Evolutionary conservation across 1,140 invertebrate species (phyloP), one percentile per base, ranked within the genome.

Genomic region (Drosophila subpulchrella): DNA sequence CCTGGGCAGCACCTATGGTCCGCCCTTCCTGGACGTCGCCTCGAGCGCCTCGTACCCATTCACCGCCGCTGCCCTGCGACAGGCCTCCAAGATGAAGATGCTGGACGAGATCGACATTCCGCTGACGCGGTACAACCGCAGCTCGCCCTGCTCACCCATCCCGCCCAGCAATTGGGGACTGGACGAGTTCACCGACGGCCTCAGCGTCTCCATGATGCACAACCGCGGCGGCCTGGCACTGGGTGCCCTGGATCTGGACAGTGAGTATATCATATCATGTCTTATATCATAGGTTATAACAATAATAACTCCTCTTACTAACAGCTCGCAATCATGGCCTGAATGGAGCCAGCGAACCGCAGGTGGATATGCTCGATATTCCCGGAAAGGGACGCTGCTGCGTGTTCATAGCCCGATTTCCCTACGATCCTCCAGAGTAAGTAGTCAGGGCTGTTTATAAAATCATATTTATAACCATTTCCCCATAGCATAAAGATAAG

Each of bases 351-450:
- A 91, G 75, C 66, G 91, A 92, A 47, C 90, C 90, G 93, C 95
- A 96, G 89, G 96, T 97, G 38, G 97, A 98, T 86, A 97, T 97
- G 96, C 93, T 98, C 81, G 97, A 98, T 82, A 97, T 98, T 82
- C 97, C 97, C 13, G 97, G 97, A 48, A 97, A 98, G 92, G 97
- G 98, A 27, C 94, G 96, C 56, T 98, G 97, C 93, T 97, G 97
- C 90, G 97, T 98, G 60, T 98, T 97, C 92, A 97, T 98, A 55
- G 97, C 97, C 15, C 96, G 97, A 81, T 99, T 98, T 92, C 97
- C 95, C 41, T 99, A 99, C 89, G 98, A 99, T 92, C 98, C 98
- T 60, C 94, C 95, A 62, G 94, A 94, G 94, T 94, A 92, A 94
- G 94, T 89, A 13, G 2, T 5, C 4, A 6, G 0, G 0, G 4